phyloP scores from a whole-genome alignment of 2,888 invertebrate species.

The Electrophaes corylata region DNA sequence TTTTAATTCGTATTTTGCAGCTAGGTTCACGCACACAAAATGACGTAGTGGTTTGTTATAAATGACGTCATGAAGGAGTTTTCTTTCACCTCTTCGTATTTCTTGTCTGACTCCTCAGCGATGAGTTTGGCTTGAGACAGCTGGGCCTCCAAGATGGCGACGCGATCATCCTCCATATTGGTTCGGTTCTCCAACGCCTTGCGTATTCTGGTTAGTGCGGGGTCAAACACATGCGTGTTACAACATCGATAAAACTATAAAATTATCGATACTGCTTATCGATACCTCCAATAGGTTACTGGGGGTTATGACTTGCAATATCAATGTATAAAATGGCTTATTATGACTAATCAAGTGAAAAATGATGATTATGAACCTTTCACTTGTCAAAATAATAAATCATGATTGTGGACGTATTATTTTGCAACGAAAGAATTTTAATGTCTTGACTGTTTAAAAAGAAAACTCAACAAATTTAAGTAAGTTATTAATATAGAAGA shows the following conservation, averaged over 20 bases:
- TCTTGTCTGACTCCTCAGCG: conserved; percentile 99
- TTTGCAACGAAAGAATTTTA: conserved; percentile 28
- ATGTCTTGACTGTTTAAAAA: conserved; percentile 26
- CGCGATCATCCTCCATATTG: conserved; percentile 99
- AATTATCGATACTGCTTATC: conserved; percentile 41
- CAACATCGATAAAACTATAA: conserved; percentile 63
- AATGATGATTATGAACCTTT: conserved; percentile 33
- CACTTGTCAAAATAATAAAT: conserved; percentile 40
- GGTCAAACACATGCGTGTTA: conserved; percentile 84
- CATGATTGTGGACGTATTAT: conserved; percentile 25
- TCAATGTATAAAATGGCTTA: conserved; percentile 40
- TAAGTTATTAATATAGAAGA: conserved; percentile 26
- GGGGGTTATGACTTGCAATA: conserved; percentile 41
- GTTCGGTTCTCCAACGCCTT: conserved; percentile 99
- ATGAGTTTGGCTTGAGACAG: conserved; percentile 99
- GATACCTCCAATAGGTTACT: conserved; percentile 24
- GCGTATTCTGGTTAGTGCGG: conserved; percentile 92
- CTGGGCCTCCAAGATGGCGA: conserved; percentile 98
- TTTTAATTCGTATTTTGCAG: neutral
- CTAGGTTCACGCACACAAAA: conserved; percentile 6
- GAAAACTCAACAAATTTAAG: conserved; percentile 25
- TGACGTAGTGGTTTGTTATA: conserved; percentile 12
- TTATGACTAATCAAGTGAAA: conserved; percentile 37
- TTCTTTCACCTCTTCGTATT: conserved; percentile 98
- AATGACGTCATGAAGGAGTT: conserved; percentile 49